phyloP scores from a whole-genome alignment of 2,888 invertebrate species.

The Limnephilus marmoratus region DNA sequence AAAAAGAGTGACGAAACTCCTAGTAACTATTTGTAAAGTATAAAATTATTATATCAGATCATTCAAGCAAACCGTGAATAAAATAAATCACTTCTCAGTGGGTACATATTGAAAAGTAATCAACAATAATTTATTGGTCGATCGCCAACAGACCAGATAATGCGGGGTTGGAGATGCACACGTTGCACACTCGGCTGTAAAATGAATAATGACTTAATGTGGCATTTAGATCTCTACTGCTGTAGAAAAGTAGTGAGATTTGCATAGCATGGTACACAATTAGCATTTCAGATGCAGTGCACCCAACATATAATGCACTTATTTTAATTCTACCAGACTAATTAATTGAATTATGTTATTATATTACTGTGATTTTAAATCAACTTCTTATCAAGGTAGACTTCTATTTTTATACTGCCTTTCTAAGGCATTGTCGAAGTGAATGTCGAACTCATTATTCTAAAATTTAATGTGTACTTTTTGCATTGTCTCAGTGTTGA shows the following conservation, averaged over 20 bases:
- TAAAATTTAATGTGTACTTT: neutral
- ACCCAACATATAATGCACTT: neutral
- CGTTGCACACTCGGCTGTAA: neutral
- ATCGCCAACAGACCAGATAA: neutral
- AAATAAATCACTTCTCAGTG: neutral
- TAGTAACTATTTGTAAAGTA: neutral
- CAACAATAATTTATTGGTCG: neutral
- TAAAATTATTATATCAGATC: neutral
- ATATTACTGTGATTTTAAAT: neutral
- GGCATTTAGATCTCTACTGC: neutral
- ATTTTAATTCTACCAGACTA: slow-evolving; percentile 9
- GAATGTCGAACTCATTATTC: slow-evolving; percentile 9
- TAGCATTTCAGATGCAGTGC: neutral
- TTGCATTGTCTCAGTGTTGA: neutral
- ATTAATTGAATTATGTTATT: slow-evolving; percentile 8
- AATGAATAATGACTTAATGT: neutral
- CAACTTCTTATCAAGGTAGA: slow-evolving; percentile 31
- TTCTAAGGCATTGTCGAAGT: slow-evolving; percentile 21
- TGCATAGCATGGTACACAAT: neutral
- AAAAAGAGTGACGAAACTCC: neutral
- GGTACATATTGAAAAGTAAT: neutral
- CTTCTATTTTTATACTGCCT: slow-evolving; percentile 40
- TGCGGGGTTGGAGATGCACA: neutral
- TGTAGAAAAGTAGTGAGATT: neutral
- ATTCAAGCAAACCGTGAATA: neutral